A percentile compares a stretch with the other conserved stretches of the same genome.
Evolutionary conservation across 1,140 invertebrate genomes (phyloP).

Genomic region (Micrasema minimum): DNA sequence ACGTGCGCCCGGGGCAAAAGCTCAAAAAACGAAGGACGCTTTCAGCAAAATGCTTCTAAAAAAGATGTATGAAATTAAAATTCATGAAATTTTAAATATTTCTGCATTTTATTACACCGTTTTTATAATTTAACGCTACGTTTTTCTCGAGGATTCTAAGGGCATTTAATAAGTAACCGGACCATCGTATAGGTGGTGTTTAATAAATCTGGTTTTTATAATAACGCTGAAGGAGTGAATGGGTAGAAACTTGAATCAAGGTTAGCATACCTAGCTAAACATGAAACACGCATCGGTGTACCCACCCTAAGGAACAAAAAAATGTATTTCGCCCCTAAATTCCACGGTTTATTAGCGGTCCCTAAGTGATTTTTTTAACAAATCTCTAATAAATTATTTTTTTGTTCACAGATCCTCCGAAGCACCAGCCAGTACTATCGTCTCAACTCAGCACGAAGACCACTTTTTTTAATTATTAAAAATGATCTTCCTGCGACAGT

Average conservation of each 20-base stretch:
- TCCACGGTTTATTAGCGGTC: not conserved
- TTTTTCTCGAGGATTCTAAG: no score
- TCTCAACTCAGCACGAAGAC: slow-evolving; percentile 18
- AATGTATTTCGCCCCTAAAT: slow-evolving; percentile 12
- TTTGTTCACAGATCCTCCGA: slow-evolving; percentile 40
- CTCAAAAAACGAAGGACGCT: no score
- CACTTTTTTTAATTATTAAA: slow-evolving; percentile 8
- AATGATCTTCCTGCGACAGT: slow-evolving; percentile 9
- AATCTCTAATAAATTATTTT: slow-evolving; percentile 26
- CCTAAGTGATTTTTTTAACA: not conserved
- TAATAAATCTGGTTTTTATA: slow-evolving; percentile 54
- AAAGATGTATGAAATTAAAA: no score
- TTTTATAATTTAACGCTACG: no score
- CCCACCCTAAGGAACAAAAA: slow-evolving; percentile 10
- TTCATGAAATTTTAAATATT: no score
- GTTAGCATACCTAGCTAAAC: slow-evolving; percentile 24
- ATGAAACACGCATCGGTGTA: not conserved
- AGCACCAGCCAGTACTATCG: slow-evolving; percentile 47
- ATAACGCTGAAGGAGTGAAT: slow-evolving; percentile 48
- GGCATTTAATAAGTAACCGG: slow-evolving; percentile 26
- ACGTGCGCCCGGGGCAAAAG: slow-evolving; percentile 2
- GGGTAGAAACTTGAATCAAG: slow-evolving; percentile 40
- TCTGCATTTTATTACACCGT: no score
- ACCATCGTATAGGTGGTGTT: slow-evolving; percentile 38
- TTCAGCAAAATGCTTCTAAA: no score